Evolutionary conservation across 2,797 vertebrate species (phyloP), one percentile per base, ranked within the genome.

Genomic region (Heliangelus exortis): DNA sequence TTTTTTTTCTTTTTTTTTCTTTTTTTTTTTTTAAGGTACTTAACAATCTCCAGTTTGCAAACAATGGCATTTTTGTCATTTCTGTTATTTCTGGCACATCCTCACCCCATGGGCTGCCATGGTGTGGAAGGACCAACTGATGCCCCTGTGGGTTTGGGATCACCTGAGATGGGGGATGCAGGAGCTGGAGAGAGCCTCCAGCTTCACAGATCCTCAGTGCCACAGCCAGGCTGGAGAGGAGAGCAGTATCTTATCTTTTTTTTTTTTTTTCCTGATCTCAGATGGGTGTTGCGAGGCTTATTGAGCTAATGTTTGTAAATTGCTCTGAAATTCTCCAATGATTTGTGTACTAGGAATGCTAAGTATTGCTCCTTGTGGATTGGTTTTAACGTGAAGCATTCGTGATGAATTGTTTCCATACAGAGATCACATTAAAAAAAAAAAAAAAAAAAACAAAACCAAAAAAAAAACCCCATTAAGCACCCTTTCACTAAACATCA

Each of bases 231-330:
- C 63, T 85, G 89, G 89, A 67, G 55, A 83, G 89, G 89, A 67
- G 55, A 83, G 67, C 33, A 93, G 45, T 17, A 68, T 63, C 75
- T 90, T 53, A 54, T 39, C 59, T 18, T 80, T 65, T 69, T 48
- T 12, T 12, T 23, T 48, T 47, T 47, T 47, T 47, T 62, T 68
- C 3, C 67, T 63, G 54, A 74, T 89, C 79, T 93, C 79, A 84
- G 85, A 92, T 94, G 88, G 90, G 76, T 89, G 86, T 92, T 93
- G 81, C 59, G 94, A 94, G 90, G 84, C 75, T 95, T 93, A 87
- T 88, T 90, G 92, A 94, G 84, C 76, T 96, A 96, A 91, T 94
- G 92, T 93, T 96, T 95, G 87, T 92, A 94, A 96, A 95, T 96
- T 94, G 74, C 89, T 95, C 74, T 13, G 77, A 87, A 97, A 96